Percentiles rank a stretch among this genome's conserved stretches.
Conservation (phyloP, 1,140 invertebrate species). For the Coptotermes formosanus region DNA sequence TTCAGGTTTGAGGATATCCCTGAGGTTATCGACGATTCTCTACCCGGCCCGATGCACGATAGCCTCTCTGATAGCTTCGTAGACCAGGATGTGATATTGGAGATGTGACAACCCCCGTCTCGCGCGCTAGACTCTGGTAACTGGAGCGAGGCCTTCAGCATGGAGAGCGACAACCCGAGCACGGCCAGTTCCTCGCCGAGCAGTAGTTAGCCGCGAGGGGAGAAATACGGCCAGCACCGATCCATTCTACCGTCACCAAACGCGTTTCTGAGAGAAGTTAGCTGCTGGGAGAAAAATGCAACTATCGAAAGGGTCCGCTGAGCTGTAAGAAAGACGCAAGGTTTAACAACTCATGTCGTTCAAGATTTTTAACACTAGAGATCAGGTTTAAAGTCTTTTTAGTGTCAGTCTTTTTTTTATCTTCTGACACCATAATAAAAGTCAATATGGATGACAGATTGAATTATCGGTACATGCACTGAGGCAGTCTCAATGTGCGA, state of each 20-base stretch:
- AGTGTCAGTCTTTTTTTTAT: background rate
- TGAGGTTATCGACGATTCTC: slow-evolving; percentile 30
- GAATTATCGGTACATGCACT: background rate
- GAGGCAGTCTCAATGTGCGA: background rate
- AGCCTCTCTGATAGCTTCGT: slow-evolving; percentile 27
- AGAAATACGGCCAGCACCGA: background rate
- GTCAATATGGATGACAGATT: background rate
- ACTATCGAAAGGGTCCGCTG: no score
- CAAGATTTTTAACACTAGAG: no score
- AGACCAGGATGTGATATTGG: slow-evolving; percentile 32
- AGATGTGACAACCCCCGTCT: slow-evolving; percentile 31
- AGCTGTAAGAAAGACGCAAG: no score
- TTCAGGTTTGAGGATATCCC: slow-evolving; percentile 33
- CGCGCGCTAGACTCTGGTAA: slow-evolving; percentile 9
- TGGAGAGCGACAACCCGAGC: background rate
- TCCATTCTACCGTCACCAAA: no score
- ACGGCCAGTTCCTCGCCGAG: background rate
- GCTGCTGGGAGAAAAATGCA: background rate
- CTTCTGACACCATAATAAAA: background rate
- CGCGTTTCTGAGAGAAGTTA: background rate
- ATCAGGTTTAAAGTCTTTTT: no score
- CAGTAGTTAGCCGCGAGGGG: background rate
- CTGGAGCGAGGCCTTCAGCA: slow-evolving; percentile 22
- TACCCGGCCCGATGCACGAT: slow-evolving; percentile 22
- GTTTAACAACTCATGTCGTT: no score